Evolutionary conservation across 2,888 invertebrate genomes (phyloP).

Genomic region (Scotopteryx bipunctaria): DNA sequence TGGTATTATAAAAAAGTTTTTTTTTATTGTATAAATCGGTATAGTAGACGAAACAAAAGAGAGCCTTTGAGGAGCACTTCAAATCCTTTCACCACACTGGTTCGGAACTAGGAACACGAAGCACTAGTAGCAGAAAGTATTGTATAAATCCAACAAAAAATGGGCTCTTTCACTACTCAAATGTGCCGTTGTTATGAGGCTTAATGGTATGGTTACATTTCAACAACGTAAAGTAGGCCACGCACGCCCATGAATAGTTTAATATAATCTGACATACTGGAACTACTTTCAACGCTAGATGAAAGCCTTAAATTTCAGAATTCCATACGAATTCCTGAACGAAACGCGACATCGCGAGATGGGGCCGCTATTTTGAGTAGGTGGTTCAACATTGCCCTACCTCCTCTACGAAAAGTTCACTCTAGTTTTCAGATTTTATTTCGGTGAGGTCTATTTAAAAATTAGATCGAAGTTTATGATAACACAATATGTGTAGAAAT

Average conservation of each 20-base stretch:
- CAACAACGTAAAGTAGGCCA: constrained; percentile 14
- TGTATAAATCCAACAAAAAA: background rate
- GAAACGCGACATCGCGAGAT: background rate
- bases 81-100: too few species aligned
- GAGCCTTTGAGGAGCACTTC: too few species aligned
- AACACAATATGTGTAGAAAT: too few species aligned
- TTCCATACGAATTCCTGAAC: constrained; percentile 9
- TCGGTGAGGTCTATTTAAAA: too few species aligned
- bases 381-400: background rate
- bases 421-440: too few species aligned
- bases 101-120: too few species aligned
- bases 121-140: too few species aligned
- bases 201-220: constrained; percentile 15
- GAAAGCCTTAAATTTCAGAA: background rate
- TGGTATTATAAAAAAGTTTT: too few species aligned
- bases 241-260: constrained; percentile 14
- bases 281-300: background rate
- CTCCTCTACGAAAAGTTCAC: background rate
- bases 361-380: background rate
- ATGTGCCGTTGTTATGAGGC: background rate
- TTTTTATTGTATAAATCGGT: too few species aligned
- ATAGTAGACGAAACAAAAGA: too few species aligned
- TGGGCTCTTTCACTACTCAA: background rate
- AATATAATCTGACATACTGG: constrained; percentile 2
- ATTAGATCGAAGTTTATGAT: too few species aligned